phyloP scores from a whole-genome alignment of 2,888 invertebrate species.

The Peribatodes rhomboidaria region DNA sequence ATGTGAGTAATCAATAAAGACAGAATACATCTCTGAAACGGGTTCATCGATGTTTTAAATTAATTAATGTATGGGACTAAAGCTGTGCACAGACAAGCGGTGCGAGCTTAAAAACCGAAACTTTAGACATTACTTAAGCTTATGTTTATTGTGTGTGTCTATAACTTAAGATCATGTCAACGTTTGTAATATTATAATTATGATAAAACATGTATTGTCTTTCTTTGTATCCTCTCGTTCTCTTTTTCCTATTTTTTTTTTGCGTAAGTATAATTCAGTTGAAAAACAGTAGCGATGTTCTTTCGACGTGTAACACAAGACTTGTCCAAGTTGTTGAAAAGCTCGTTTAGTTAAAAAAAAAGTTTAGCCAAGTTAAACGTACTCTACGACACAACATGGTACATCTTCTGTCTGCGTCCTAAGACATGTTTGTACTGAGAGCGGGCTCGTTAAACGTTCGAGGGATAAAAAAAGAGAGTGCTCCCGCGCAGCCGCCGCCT shows the following conservation, averaged over 20 bases:
- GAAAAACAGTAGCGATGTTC: neutral
- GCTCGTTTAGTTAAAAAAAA: neutral
- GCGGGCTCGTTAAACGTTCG: constrained; percentile 59
- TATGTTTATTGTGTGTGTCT: too few relatives aligned
- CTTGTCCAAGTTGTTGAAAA: neutral
- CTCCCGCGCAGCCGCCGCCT: constrained; percentile 66
- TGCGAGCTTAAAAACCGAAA: constrained; percentile 26
- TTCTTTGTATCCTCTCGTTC: too few relatives aligned
- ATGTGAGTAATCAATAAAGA: constrained; percentile 46
- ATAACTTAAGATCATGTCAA: too few relatives aligned
- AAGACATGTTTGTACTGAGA: constrained; percentile 66
- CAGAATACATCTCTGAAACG: constrained; percentile 34
- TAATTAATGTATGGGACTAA: constrained; percentile 40
- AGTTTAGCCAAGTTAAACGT: neutral
- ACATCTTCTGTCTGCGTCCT: constrained; percentile 40
- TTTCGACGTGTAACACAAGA: too few relatives aligned
- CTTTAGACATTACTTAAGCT: too few relatives aligned
- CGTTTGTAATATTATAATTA: too few relatives aligned
- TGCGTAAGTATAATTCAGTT: neutral
- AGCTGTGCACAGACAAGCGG: constrained; percentile 13
- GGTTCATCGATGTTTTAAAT: constrained; percentile 50
- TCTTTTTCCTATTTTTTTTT: too few relatives aligned
- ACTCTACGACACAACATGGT: neutral
- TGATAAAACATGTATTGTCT: too few relatives aligned
- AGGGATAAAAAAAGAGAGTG: constrained; percentile 58